phyloP scores from a whole-genome alignment of 2,113 vertebrate species.

The Pimephales promelas region DNA sequence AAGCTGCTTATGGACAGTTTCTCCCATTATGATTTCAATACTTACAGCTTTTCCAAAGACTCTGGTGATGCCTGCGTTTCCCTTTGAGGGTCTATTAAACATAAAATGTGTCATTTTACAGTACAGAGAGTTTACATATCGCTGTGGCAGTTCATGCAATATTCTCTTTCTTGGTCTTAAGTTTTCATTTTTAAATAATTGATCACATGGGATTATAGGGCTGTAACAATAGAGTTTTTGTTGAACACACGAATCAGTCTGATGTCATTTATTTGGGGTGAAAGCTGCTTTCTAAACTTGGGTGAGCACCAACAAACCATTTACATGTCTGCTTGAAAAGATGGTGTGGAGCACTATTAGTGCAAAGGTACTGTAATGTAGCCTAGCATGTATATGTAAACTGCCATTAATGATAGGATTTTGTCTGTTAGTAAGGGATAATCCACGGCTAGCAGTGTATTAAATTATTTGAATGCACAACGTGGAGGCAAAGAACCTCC shows the following conservation, averaged over 20 bases:
- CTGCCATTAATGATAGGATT: background rate
- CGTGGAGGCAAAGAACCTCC: too few species aligned
- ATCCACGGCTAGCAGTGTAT: too few species aligned
- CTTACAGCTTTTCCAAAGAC: background rate
- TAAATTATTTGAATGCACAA: too few species aligned
- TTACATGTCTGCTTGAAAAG: background rate
- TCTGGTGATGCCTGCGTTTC: background rate
- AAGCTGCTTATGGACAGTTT: background rate
- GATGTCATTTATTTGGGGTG: background rate
- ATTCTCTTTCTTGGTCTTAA: background rate
- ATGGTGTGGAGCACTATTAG: background rate
- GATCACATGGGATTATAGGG: conserved; percentile 2
- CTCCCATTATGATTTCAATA: background rate
- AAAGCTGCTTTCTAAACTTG: background rate
- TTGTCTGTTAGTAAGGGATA: background rate
- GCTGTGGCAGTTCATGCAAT: background rate
- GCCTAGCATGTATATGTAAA: background rate
- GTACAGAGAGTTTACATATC: background rate
- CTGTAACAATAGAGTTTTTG: background rate
- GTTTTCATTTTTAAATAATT: background rate
- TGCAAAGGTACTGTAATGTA: background rate
- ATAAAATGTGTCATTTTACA: background rate
- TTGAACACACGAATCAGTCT: background rate
- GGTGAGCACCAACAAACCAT: background rate
- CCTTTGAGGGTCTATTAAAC: background rate